These are phyloP conservation scores for Chlorocebus sabaeus DNA, from an alignment of 2,113 vertebrate genomes.

Conservation along the genomic window DNA sequence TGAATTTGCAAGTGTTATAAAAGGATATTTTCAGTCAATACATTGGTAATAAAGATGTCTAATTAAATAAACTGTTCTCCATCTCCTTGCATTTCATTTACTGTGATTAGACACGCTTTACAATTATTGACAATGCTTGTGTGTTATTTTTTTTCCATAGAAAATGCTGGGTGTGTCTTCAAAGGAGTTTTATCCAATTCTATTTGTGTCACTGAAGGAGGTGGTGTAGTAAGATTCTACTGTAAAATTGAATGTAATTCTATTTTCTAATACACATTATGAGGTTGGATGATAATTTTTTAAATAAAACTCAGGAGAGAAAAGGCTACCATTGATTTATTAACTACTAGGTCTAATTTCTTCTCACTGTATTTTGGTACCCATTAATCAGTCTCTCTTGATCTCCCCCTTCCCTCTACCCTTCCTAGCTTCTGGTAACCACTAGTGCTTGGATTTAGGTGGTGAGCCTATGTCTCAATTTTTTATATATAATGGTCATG, in stretches of 20 bases:
- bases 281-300: not conserved
- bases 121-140: not conserved
- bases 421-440: not conserved
- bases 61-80: not conserved
- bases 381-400: not conserved
- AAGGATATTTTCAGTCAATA: conserved; percentile 49
- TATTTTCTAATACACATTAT: not conserved
- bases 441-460: not conserved
- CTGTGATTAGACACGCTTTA: not conserved
- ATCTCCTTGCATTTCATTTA: not conserved
- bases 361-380: not conserved
- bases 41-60: not conserved
- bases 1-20: conserved; percentile 31
- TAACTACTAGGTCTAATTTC: not conserved
- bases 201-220: not conserved
- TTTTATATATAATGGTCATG: not conserved
- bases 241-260: not conserved
- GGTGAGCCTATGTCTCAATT: too few species aligned
- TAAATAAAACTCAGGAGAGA: not conserved
- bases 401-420: not conserved
- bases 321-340: not conserved
- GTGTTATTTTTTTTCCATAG: not conserved
- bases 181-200: not conserved
- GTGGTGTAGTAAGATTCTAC: not conserved
- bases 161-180: not conserved